Conservation (phyloP, 1,140 invertebrate genomes). For the Polypedilum pembai region DNA sequence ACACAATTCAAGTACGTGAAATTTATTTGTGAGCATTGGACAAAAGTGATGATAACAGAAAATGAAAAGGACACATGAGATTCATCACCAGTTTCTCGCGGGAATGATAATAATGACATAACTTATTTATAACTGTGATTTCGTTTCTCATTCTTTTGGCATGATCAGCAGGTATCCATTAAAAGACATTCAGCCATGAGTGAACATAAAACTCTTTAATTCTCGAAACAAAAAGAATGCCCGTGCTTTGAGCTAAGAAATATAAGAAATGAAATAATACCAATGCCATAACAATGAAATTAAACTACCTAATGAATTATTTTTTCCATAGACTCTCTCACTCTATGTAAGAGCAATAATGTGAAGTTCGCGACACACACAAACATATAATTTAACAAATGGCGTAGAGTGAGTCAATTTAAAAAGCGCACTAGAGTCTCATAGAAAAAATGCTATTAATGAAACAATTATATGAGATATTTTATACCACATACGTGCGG, state of each 20-base stretch:
- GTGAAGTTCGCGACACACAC: background rate
- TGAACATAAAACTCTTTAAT: background rate
- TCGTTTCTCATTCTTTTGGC: background rate
- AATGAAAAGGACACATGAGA: background rate
- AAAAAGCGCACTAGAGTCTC: slow-evolving; percentile 1
- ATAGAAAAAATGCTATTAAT: background rate
- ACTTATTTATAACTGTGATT: background rate
- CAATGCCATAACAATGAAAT: slow-evolving; percentile 18
- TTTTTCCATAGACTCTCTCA: background rate
- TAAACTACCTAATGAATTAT: slow-evolving; percentile 19
- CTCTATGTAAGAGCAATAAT: background rate
- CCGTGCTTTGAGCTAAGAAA: background rate
- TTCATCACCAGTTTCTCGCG: background rate
- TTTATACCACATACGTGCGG: background rate
- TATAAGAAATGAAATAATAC: background rate
- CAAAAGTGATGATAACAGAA: too few relatives aligned
- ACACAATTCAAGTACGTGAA: background rate
- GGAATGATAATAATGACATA: background rate
- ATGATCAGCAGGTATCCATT: slow-evolving; percentile 10
- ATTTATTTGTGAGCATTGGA: too few relatives aligned
- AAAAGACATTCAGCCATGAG: background rate
- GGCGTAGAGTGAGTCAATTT: background rate
- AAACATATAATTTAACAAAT: background rate
- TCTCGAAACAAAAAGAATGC: too few relatives aligned
- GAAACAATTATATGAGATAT: background rate